These are phyloP conservation scores for Drosophila orosa DNA, from an alignment of 1,140 invertebrate genomes.

Conservation along the genomic window DNA sequence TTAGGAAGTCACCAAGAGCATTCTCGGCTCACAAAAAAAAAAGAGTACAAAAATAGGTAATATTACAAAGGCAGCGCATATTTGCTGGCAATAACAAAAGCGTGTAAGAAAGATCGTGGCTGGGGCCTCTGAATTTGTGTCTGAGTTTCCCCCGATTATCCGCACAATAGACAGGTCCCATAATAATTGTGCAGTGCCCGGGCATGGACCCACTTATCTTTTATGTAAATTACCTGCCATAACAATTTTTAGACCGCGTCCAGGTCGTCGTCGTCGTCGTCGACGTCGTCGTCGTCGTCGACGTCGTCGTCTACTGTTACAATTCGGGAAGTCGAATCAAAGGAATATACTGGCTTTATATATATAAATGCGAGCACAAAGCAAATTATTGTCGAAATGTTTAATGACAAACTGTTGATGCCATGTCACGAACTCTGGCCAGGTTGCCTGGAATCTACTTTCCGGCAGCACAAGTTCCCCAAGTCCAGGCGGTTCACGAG, in stretches of 20 bases:
- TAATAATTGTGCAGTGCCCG: conserved; percentile 73
- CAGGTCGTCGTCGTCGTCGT: conserved; percentile 37
- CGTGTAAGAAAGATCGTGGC: conserved; percentile 53
- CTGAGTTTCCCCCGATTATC: conserved; percentile 41
- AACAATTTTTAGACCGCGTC: conserved; percentile 58
- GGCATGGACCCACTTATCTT: conserved; percentile 67
- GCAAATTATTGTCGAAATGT: conserved; percentile 84
- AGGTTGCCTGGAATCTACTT: conserved; percentile 15
- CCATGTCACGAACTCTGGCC: conserved; percentile 79
- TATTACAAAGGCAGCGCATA: conserved; percentile 46
- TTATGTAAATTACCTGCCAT: conserved; percentile 82
- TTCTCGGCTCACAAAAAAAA: conserved; percentile 20
- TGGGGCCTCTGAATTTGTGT: conserved; percentile 18
- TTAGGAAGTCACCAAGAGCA: conserved; percentile 71
- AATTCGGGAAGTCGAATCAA: conserved; percentile 71
- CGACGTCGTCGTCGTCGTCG: conserved; percentile 40
- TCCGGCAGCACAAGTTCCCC: conserved; percentile 12
- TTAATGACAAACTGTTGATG: conserved; percentile 84
- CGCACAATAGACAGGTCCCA: conserved; percentile 70
- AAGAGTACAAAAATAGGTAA: conserved; percentile 19
- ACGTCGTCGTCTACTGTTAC: conserved; percentile 59
- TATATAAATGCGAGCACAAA: conserved; percentile 66
- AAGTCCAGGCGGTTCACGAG: conserved; percentile 67
- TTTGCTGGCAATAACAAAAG: conserved; percentile 71
- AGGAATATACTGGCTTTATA: conserved; percentile 33